A percentile compares a stretch with the other conserved stretches of the same genome.
Conservation (phyloP, 2,888 invertebrate genomes). For the Drosophila mimica region DNA sequence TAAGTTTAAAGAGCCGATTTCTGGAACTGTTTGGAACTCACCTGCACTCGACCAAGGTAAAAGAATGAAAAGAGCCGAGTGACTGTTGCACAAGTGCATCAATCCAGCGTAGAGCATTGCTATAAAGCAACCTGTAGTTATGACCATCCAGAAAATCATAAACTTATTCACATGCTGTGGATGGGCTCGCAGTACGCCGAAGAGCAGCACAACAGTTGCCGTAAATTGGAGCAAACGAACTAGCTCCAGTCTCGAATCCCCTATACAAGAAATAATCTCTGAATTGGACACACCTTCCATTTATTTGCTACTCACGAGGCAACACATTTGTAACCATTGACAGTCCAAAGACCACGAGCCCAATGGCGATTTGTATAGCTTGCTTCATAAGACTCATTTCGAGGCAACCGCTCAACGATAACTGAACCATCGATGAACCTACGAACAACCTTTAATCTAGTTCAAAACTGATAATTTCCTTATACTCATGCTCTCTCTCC, state of each 20-base stretch:
- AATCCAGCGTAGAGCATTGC: slow-evolving; percentile 13
- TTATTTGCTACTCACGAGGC: neutral
- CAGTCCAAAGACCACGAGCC: slow-evolving; percentile 21
- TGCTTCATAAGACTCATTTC: slow-evolving; percentile 28
- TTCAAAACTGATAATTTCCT: slow-evolving; percentile 5
- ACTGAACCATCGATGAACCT: slow-evolving; percentile 26
- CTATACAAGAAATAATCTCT: slow-evolving; percentile 3
- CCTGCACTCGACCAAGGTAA: slow-evolving; percentile 31
- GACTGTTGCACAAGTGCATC: neutral
- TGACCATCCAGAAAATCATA: slow-evolving; percentile 33
- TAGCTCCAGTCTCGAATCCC: neutral
- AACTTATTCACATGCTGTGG: slow-evolving; percentile 29
- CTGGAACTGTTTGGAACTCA: slow-evolving; percentile 10
- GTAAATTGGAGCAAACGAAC: slow-evolving; percentile 31
- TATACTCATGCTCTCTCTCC: neutral
- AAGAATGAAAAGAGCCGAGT: neutral
- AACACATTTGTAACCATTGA: slow-evolving; percentile 17
- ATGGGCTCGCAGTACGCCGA: slow-evolving; percentile 31
- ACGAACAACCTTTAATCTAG: neutral
- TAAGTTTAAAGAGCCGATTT: neutral
- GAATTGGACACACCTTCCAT: neutral
- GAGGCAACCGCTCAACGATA: slow-evolving; percentile 1
- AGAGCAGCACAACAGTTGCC: slow-evolving; percentile 31
- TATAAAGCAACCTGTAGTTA: slow-evolving; percentile 10
- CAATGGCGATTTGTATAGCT: slow-evolving; percentile 34